Base-by-base conservation (phyloP, 2,888 invertebrate genomes). In the Drosophila acutilabella region DNA sequence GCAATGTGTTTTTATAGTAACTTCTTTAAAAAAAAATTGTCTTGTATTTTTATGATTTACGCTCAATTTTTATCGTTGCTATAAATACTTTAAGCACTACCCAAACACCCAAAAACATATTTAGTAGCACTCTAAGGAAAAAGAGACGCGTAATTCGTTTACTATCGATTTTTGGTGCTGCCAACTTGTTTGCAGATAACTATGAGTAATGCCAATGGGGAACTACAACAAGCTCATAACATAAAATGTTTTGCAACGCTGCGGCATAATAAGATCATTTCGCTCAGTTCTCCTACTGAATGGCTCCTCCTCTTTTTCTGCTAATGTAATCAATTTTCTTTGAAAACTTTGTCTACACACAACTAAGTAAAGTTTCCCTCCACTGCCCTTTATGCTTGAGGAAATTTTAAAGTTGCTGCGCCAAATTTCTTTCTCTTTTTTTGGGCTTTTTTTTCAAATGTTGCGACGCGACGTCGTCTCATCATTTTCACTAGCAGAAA, bases 251-350 rank as follows among this genome's bases (percentile, higher is more conserved):
- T 71, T 36, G 41, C 42, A 53, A 16, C 60, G 13, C 54, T 44
- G 42, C 53, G 41, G 52, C 52, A 48, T 62, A 73, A 69, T 73
- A 59, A 64, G 61, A 69, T 73, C 30, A 58, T 70, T 64, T 70
- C 60, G 11, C 13, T n/a, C 36, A 38, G 33, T 14, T 13, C 44
- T 13, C 36, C 5, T n/a, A 11, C 36, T 0, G 10, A 23, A 23
- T 11, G 7, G 11, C 33, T 36, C 36, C 36, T 13, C 8, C 13
- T 36, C 36, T 2, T 36, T 36, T 36, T 36, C 36, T 36, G 62
- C 65, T 74, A 85, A 85, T 85, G 82, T 80, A 88, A 83, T 83
- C 82, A 83, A 83, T 88, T 83, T 66, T 64, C 74, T 70, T 79
- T 78, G 45, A 68, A 75, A 88, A 85, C 80, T 88, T 88, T 72